phyloP scores from a whole-genome alignment of 1,140 invertebrate genomes.

The Philaenus spumarius region DNA sequence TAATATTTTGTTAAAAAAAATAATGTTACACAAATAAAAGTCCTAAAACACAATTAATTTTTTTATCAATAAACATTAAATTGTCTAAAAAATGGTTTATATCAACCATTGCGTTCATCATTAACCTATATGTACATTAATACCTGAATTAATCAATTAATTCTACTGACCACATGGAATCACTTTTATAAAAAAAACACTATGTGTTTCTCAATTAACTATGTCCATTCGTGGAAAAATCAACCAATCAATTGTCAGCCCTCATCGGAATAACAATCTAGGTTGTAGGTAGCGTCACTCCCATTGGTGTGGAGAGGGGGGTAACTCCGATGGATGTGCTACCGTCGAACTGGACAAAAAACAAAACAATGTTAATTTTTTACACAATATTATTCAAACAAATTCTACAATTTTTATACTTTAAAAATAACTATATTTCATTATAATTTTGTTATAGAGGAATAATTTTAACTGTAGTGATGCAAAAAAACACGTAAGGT shows the following conservation, averaged over 20 bases:
- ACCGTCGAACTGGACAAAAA: conserved; percentile 82
- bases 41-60: background rate
- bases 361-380: background rate
- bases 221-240: background rate
- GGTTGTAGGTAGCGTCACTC: conserved; percentile 52
- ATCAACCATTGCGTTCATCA: background rate
- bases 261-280: conserved; percentile 26
- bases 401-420: background rate
- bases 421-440: background rate
- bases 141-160: background rate
- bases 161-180: background rate
- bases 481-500: background rate
- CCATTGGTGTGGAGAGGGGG: conserved; percentile 96
- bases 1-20: background rate
- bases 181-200: background rate
- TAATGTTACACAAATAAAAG: background rate
- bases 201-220: background rate
- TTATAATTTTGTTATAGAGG: background rate
- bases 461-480: background rate
- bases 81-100: background rate
- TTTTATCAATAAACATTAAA: no score
- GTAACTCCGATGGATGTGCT: conserved; percentile 93
- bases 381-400: background rate
- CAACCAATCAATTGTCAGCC: conserved; percentile 16
- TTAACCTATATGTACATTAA: conserved; percentile 7